A percentile compares a stretch with the other conserved stretches of the same genome.
phyloP scores from a whole-genome alignment of 2,797 vertebrate genomes.

The Paedocypris micromegethes region DNA sequence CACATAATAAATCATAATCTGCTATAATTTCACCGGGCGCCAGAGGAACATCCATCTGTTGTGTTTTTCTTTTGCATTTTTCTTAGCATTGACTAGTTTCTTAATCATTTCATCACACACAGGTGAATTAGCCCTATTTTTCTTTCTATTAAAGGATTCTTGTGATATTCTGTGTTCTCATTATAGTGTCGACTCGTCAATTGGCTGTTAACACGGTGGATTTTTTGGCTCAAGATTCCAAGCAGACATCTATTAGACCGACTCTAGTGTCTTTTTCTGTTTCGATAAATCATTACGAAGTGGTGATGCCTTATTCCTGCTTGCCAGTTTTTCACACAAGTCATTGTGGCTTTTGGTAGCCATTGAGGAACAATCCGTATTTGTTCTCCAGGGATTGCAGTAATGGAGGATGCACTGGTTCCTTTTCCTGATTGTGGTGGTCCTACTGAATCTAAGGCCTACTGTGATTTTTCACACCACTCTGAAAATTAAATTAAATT shows the following conservation, averaged over 20 bases:
- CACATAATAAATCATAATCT: background rate
- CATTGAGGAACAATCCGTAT: background rate
- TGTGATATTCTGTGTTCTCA: conserved; percentile 3
- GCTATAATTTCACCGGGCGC: no score
- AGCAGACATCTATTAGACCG: conserved; percentile 14
- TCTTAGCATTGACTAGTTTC: background rate
- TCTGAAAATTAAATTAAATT: no score
- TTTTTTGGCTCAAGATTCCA: conserved; percentile 15
- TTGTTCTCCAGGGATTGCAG: no score
- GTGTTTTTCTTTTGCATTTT: background rate
- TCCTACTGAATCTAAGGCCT: no score
- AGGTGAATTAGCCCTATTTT: background rate
- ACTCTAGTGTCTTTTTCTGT: conserved; percentile 17
- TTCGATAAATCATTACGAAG: conserved; percentile 18
- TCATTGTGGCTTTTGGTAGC: conserved; percentile 5
- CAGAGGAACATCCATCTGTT: background rate
- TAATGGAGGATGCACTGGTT: background rate
- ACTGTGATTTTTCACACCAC: no score
- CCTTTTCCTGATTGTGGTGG: background rate
- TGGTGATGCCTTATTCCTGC: conserved; percentile 6
- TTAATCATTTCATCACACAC: background rate
- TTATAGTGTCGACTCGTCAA: conserved; percentile 1
- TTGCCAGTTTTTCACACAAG: background rate
- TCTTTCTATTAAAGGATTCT: conserved; percentile 1
- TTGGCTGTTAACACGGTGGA: conserved; percentile 1